Base-by-base conservation (phyloP, 2,797 vertebrate genomes). In the Sebastes jordani region DNA sequence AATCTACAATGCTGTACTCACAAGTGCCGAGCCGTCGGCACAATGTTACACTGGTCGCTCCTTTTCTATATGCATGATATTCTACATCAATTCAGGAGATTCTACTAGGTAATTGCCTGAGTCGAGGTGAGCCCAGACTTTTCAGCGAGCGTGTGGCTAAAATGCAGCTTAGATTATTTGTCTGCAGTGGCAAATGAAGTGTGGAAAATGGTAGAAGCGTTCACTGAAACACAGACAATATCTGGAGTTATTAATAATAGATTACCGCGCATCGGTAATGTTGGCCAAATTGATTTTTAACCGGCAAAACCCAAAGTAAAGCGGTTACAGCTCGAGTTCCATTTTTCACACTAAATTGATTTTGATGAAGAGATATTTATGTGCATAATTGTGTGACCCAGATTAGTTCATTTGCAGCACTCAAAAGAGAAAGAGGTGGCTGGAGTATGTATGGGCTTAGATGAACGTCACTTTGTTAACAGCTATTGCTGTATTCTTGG, bases 241-340 rank as follows among this genome's bases (percentile, higher is more conserved):
- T 82, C 58, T 66, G 60, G 32, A 52, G 61, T 83, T 86, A 84
- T 88, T 89, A 91, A 88, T 84, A 88, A 86, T 18, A 83, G 62
- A 89, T 92, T 87, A 77, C 78, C 46, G 81, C 64, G 74, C 83
- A 71, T 74, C 9, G 5, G 25, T 74, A 74, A 75, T 38, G 36
- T 76, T 77, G 42, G 77, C 74, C 63, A 78, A 86, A 91, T 89
- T 80, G 86, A 83, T 90, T 88, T 91, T 92, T 87, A 90, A 88
- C 78, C 36, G 46, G 74, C 72, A 60, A 80, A 84, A 73, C 52
- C 68, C 64, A 73, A 85, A 83, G 60, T 81, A 65, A 71, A 73
- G 69, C 69, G 67, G 67, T 63, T 76, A 42, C 7, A 67, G 55
- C n/a, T 29, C 1, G 27, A 64, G 49, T 75, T 89, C 58, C 27